Evolutionary conservation across 2,113 vertebrate species (phyloP).

Genomic region (Myrmophylax atrothorax): DNA sequence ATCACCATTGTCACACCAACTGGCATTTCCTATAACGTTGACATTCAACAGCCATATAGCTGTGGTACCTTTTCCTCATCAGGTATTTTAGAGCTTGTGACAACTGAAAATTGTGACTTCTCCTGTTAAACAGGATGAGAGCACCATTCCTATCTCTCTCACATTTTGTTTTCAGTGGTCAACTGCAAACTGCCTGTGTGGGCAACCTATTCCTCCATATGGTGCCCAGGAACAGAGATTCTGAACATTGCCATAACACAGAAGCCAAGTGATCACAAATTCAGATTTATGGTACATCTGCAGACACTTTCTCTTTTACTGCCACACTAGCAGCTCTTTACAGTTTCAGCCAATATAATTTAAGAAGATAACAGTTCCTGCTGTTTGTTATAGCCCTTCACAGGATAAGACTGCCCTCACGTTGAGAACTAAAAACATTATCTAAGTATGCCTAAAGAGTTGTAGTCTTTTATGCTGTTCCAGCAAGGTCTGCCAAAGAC

Average conservation of each 20-base stretch:
- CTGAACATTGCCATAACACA: fast-evolving
- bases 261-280: not conserved
- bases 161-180: not conserved
- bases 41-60: not conserved
- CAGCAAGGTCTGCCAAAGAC: not conserved
- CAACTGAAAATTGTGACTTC: not conserved
- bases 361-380: not conserved
- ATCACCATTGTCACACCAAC: not conserved
- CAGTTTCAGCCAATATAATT: not conserved
- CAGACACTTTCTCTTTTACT: not conserved
- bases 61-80: not conserved
- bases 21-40: not conserved
- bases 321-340: not conserved
- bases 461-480: not conserved
- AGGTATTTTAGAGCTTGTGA: not conserved
- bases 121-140: not conserved
- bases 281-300: not conserved
- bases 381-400: not conserved
- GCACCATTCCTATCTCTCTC: not conserved
- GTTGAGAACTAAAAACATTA: not conserved
- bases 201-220: not conserved
- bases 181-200: not conserved
- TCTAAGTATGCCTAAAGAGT: not conserved
- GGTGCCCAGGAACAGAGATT: not conserved
- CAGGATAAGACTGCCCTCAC: not conserved